Evolutionary conservation across 2,113 vertebrate species (phyloP), one percentile per base, ranked within the genome.

Genomic region (Noctilio leporinus): DNA sequence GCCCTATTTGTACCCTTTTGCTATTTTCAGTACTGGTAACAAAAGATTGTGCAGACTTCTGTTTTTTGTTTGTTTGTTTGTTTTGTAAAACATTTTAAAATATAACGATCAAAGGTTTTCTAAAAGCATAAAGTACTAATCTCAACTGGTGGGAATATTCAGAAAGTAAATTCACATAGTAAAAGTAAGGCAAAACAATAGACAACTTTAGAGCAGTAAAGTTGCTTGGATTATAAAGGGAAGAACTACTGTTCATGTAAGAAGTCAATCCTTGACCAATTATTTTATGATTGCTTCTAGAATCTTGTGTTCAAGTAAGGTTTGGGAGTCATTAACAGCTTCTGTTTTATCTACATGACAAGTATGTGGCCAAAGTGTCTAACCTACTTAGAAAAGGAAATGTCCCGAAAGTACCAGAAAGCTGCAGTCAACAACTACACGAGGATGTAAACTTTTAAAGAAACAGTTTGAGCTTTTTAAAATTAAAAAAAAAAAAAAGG

Each of bases 41-140:
- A 51, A 88, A 10, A 4, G 5, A n/a, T 38, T 57, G 43, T 43
- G 22, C 16, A 45, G 57, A 8, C 11, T 47, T 47, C 47, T 47
- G n/a, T 55, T 35, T 24, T 59, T 65, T 72, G n/a, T n/a, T n/a
- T n/a, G n/a, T n/a, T n/a, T n/a, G n/a, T 80, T 70, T 38, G 64
- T 67, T 62, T 65, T 15, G 35, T 40, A 91, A 51, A 83, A 40
- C 15, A 81, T 86, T 95, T 84, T 38, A 93, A 95, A 83, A 94
- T 78, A 78, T 55, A 88, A 70, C 49, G 14, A 96, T 80, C 17
- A 64, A 45, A 86, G 45, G 9, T 82, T 93, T 28, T 94, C 51
- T 84, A 22, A 69, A 92, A 91, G 17, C 20, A 95, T 55, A 30
- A 83, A 93, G 43, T 43, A n/a, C 16, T 69, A 33, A 67, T 67